Conservation (phyloP, 2,113 vertebrate genomes). For the Nettapus auritus region DNA sequence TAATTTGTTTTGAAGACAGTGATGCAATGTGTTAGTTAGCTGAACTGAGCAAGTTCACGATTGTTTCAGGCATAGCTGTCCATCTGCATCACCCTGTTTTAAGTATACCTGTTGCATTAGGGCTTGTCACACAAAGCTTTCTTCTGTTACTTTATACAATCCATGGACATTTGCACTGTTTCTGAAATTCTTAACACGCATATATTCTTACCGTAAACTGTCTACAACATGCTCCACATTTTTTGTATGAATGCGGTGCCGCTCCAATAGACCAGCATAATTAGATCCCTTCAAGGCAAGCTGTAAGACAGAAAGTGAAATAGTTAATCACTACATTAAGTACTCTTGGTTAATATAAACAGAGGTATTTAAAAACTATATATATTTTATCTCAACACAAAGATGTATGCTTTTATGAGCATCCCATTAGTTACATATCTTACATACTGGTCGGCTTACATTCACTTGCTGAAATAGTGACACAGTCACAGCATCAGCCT, state of each 20-base stretch:
- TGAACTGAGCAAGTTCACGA: not conserved
- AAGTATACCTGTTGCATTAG: not conserved
- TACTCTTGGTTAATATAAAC: not conserved
- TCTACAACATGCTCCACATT: slow-evolving; percentile 91
- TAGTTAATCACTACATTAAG: not conserved
- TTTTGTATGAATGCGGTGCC: slow-evolving; percentile 92
- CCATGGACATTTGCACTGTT: not conserved
- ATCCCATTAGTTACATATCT: not conserved
- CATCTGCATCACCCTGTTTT: not conserved
- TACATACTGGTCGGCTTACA: not conserved
- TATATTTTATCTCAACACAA: not conserved
- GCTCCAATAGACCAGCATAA: slow-evolving; percentile 92
- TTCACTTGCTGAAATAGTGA: not conserved
- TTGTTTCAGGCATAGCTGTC: not conserved
- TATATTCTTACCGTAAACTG: slow-evolving; percentile 85
- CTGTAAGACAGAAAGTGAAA: slow-evolving; percentile 68
- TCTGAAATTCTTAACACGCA: not conserved
- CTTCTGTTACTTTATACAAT: not conserved
- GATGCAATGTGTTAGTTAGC: not conserved
- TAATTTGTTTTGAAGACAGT: not conserved
- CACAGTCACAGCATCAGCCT: not conserved
- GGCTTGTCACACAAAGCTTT: not conserved
- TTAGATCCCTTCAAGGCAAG: slow-evolving; percentile 97
- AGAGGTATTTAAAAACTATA: not conserved
- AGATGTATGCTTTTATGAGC: not conserved